Conservation (phyloP, 2,797 vertebrate species). For the Sylvia borin region DNA sequence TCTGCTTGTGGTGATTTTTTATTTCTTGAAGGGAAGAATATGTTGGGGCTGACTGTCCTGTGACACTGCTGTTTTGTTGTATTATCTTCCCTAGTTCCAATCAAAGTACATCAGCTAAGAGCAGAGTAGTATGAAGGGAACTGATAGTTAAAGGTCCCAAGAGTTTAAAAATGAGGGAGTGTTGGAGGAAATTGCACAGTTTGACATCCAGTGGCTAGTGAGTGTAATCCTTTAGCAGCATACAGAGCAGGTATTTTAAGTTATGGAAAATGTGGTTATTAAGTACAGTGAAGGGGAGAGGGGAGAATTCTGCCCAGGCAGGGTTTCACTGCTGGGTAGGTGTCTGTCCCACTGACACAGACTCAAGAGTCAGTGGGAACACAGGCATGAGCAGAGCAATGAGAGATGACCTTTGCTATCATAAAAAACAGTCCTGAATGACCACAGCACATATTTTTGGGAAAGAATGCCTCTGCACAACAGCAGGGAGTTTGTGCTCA, state of each 20-base stretch:
- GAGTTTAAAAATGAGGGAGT: not conserved
- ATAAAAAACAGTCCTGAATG: not conserved
- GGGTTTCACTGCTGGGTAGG: accelerated
- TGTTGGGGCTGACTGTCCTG: not conserved
- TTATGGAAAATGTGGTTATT: not conserved
- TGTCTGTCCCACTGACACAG: not conserved
- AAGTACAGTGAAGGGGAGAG: not conserved
- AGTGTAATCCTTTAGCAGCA: not conserved
- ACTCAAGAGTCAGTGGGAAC: not conserved
- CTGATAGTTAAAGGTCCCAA: not conserved
- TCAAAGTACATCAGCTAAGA: not conserved
- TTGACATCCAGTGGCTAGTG: not conserved
- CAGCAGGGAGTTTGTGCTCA: not conserved
- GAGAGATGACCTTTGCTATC: not conserved
- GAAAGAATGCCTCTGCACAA: not conserved
- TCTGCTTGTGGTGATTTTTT: not conserved
- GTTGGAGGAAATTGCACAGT: not conserved
- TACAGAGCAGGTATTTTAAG: not conserved
- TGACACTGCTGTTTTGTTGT: not conserved
- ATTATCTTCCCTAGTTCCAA: not conserved
- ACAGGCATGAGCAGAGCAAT: not conserved
- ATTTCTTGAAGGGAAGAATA: not conserved
- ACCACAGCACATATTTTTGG: not conserved
- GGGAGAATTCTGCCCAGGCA: not conserved
- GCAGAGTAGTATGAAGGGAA: not conserved